Base-by-base conservation (phyloP, 2,797 vertebrate genomes). In the Odontamblyopus lacepedii region DNA sequence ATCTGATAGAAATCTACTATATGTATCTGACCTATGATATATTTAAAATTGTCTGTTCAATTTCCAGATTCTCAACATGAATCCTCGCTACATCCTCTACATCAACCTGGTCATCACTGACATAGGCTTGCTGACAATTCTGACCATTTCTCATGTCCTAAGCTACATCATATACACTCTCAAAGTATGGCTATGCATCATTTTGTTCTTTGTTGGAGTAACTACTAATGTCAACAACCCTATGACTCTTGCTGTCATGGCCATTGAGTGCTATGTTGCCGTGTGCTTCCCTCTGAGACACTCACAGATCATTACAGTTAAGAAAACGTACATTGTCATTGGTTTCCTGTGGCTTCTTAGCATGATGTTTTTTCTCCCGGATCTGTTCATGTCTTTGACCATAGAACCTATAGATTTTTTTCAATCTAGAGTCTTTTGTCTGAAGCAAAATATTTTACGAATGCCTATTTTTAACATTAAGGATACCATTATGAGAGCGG, bases 31-130 rank as follows among this genome's bases (percentile, higher is more conserved):
- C 23, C 23, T 23, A 23, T 23, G 23, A 23, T 23, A 23, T 23
- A 23, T 23, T 23, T 23, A 23, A 23, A 23, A 23, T n/a, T 44
- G 9, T 23, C 38, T 26, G 1, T 48, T 38, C 16, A 1, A 26
- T 26, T 65, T 50, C 2, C 63, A 65, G 63, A 65, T 50, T 50
- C 50, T 65, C 13, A 65, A 50, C 27, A 29, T 29, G 63, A 65
- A 27, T 29, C 44, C 63, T 65, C 63, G 63, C 23, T 67, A 67
- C 65, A 55, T 92, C 38, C 77, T 92, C 7, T 92, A 86, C 81
- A 87, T 87, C 71, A 86, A 91, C 30, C 69, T 92, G 67, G 88
- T 93, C 35, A 77, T 93, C 66, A 91, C 89, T 6, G 89, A 92
- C 64, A 91, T 90, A 56, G 84, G 92, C 3, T 57, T 89, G 76